Conservation (phyloP, 1,140 invertebrate genomes). For the Palaemon carinicauda region DNA sequence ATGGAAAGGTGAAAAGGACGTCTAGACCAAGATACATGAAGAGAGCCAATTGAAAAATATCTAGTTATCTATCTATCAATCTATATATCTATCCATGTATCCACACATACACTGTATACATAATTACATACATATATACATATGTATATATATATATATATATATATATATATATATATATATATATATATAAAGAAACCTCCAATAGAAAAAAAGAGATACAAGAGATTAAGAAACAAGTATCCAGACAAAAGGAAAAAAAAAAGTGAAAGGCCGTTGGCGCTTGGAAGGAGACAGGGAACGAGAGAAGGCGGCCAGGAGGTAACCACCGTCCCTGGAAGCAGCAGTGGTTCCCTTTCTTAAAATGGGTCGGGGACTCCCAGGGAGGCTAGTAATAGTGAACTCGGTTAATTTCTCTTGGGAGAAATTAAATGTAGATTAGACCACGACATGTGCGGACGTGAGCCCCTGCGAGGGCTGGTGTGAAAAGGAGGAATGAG, state of each 20-base stretch:
- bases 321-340: neutral
- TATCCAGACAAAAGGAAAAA: neutral
- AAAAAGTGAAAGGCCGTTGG: neutral
- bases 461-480: constrained; percentile 13
- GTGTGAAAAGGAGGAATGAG: constrained; percentile 40
- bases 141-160: neutral
- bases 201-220: too few species aligned
- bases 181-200: neutral
- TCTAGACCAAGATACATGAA: too few species aligned
- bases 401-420: constrained; percentile 43
- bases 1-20: too few species aligned
- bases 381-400: constrained; percentile 28
- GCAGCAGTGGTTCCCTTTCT: neutral
- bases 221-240: too few species aligned
- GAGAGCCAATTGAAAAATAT: too few species aligned
- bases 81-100: neutral
- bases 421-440: constrained; percentile 48
- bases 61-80: too few species aligned
- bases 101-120: neutral
- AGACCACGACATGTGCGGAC: constrained; percentile 33
- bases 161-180: constrained; percentile 7
- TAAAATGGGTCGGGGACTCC: neutral
- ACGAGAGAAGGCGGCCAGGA: neutral
- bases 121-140: neutral
- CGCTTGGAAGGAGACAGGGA: neutral